phyloP scores from a whole-genome alignment of 2,113 vertebrate species.

The Spermophilus dauricus region DNA sequence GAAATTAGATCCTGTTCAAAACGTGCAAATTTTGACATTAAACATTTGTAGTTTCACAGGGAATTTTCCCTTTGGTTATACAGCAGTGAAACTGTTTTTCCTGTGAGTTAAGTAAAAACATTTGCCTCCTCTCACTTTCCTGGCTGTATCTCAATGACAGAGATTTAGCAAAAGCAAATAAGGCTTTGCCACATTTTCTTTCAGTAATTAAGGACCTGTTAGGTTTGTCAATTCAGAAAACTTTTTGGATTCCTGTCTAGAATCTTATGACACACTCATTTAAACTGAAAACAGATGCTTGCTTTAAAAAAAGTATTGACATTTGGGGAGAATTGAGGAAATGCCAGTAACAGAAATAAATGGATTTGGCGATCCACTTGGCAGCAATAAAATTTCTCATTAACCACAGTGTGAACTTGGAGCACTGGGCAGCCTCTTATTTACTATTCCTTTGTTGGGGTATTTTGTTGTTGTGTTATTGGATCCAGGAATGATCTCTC shows the following conservation, averaged over 20 bases:
- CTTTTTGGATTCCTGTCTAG: slow-evolving; percentile 78
- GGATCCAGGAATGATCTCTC: slow-evolving; percentile 71
- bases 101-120: slow-evolving; percentile 81
- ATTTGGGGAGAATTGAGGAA: slow-evolving; percentile 79
- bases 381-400: slow-evolving; percentile 78
- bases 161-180: slow-evolving; percentile 83
- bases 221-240: slow-evolving; percentile 84
- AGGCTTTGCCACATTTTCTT: slow-evolving; percentile 77
- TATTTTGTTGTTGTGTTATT: neutral
- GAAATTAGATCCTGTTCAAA: slow-evolving; percentile 83
- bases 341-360: slow-evolving; percentile 85
- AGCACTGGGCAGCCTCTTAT: slow-evolving; percentile 71
- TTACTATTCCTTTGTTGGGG: slow-evolving; percentile 66
- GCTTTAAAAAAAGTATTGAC: slow-evolving; percentile 81
- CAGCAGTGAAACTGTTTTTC: slow-evolving; percentile 76
- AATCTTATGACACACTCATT: slow-evolving; percentile 80
- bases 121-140: slow-evolving; percentile 72
- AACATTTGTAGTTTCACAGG: slow-evolving; percentile 80
- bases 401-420: slow-evolving; percentile 77
- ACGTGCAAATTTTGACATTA: slow-evolving; percentile 79
- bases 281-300: slow-evolving; percentile 86
- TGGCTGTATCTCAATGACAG: slow-evolving; percentile 80
- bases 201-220: slow-evolving; percentile 84
- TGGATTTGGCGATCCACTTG: slow-evolving; percentile 81
- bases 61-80: slow-evolving; percentile 66